Conservation (phyloP, 2,113 vertebrate species). For the Chaetodon auriga region DNA sequence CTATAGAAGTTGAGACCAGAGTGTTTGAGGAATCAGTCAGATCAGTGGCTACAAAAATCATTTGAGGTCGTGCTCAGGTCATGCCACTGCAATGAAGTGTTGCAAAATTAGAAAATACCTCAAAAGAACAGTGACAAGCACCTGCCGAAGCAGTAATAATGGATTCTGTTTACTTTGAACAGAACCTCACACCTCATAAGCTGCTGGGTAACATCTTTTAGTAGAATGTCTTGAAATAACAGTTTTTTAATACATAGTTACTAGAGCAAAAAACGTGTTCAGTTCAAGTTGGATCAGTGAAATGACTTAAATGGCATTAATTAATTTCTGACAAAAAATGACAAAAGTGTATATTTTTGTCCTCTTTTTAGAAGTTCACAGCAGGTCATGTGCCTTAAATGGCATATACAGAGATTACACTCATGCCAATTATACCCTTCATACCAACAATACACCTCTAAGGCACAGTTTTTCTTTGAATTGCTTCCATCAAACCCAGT, state of each 20-base stretch:
- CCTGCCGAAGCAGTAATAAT: not conserved
- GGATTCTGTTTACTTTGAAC: not conserved
- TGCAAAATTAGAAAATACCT: not conserved
- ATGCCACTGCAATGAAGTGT: not conserved
- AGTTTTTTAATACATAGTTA: not conserved
- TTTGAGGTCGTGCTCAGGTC: not conserved
- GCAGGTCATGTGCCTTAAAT: conserved; percentile 15
- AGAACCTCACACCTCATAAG: not conserved
- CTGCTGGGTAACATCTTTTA: not conserved
- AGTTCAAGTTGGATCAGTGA: conserved; percentile 16
- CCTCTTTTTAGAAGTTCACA: not conserved
- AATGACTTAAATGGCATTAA: conserved; percentile 8
- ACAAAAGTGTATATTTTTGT: conserved; percentile 1
- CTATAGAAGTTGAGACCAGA: not conserved
- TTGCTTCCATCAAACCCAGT: conserved; percentile 87
- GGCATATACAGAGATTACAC: not conserved
- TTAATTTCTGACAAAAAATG: conserved; percentile 1
- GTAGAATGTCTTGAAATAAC: not conserved
- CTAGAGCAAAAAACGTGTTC: conserved; percentile 20
- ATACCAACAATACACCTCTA: conserved; percentile 38
- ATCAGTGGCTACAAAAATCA: not conserved
- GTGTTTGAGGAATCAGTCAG: not conserved
- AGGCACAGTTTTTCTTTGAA: conserved; percentile 63
- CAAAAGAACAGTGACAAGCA: not conserved
- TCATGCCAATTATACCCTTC: not conserved